A percentile compares a stretch with the other conserved stretches of the same genome.
Conservation (phyloP, 2,113 vertebrate species). For the Galbula dea region DNA sequence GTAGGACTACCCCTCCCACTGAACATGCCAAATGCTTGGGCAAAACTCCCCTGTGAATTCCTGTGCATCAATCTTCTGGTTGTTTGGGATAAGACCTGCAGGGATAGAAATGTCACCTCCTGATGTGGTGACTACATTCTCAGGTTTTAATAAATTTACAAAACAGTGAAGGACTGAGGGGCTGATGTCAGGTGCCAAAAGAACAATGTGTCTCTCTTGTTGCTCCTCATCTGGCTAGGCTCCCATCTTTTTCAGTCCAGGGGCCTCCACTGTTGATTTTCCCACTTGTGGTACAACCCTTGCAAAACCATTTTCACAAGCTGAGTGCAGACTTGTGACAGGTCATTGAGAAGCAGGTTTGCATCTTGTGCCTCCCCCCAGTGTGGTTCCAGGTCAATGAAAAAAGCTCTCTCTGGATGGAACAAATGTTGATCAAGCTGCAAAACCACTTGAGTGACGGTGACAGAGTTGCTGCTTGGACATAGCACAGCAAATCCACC, state of each 20-base stretch:
- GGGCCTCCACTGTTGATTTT: neutral
- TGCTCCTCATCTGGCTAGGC: neutral
- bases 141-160: neutral
- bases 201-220: neutral
- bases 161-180: neutral
- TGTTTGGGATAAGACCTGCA: neutral
- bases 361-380: neutral
- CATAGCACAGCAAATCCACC: neutral
- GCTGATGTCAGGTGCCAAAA: neutral
- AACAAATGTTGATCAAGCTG: neutral
- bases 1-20: neutral
- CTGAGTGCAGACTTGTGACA: neutral
- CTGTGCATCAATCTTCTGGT: neutral
- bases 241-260: neutral
- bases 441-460: neutral
- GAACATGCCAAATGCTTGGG: neutral
- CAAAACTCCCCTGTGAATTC: neutral
- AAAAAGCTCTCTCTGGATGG: neutral
- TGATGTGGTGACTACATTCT: neutral
- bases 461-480: neutral
- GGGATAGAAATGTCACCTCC: neutral
- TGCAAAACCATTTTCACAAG: neutral
- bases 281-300: neutral
- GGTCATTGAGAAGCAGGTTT: neutral
- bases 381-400: neutral